Evolutionary conservation across 2,888 invertebrate genomes (phyloP), one percentile per base, ranked within the genome.

Genomic region (Epinotia ramella): DNA sequence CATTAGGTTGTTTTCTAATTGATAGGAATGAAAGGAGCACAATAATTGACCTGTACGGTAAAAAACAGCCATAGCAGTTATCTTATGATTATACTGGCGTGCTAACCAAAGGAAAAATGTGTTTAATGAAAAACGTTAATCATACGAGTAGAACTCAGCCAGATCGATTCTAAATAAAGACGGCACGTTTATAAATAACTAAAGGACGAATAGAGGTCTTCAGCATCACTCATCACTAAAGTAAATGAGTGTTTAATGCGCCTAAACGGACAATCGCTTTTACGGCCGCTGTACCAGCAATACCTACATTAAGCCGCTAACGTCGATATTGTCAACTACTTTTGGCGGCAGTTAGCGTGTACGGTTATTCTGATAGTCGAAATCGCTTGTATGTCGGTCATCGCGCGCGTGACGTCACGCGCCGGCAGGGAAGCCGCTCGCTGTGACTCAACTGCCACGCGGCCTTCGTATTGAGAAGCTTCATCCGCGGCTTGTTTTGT

Each of bases 381-480:
- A 71, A 67, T 76, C 71, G 76, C 20, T 60, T 67, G 66, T 72
- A 76, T 71, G 71, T 76, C 71, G 71, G 76, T 76, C 76, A 67
- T 28, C 67, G 71, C 72, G 73, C 73, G 13, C 69, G 65, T 79
- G 78, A 79, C 72, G 79, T 76, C 79, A 76, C 68, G 77, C 67
- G 63, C 53, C 70, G 70, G 73, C 77, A 76, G 78, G 73, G 79
- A 64, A 77, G 71, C 73, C 74, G 77, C 79, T 76, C 76, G 73
- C 78, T 66, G 56, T 77, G 77, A 75, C 79, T 76, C 71, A 67
- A 77, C 78, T 80, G 79, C 76, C 76, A 72, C 71, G 71, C 76
- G 76, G 66, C 71, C 76, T 72, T 76, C 71, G 71, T 67, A 62
- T 76, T 67, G 66, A 67, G 70, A 75, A 76, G 76, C 76, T 71